Percentiles rank a stretch among this genome's conserved stretches.
Evolutionary conservation across 2,888 invertebrate genomes (phyloP).

Genomic region (Chrysodeixis includens): DNA sequence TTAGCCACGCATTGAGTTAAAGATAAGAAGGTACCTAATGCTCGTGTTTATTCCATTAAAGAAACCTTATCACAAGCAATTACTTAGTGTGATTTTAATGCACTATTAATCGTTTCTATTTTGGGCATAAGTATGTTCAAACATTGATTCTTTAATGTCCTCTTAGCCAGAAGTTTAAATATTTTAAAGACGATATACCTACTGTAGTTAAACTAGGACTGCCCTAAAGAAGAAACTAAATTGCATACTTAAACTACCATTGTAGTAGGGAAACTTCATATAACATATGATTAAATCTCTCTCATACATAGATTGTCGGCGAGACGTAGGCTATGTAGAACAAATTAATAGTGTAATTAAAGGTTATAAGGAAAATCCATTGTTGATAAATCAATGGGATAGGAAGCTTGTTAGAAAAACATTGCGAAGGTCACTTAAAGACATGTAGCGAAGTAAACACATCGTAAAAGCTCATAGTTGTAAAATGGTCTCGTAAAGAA

Average conservation of each 20-base stretch:
- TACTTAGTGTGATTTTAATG: no score
- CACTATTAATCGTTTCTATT: no score
- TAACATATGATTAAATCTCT: neutral
- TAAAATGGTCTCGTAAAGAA: neutral
- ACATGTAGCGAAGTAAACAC: constrained; percentile 21
- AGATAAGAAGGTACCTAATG: neutral
- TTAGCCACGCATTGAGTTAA: neutral
- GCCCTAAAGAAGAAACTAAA: no score
- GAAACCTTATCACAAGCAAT: neutral
- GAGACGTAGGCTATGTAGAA: constrained; percentile 8
- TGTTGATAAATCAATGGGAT: constrained; percentile 37
- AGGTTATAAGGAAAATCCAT: constrained; percentile 45
- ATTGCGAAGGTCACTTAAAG: constrained; percentile 24
- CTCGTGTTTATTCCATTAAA: neutral
- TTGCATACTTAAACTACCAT: no score
- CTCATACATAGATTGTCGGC: neutral
- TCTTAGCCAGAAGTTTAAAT: no score
- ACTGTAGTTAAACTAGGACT: no score
- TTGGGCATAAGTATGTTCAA: no score
- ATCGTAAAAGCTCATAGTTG: neutral
- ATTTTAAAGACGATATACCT: no score
- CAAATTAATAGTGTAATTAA: constrained; percentile 26
- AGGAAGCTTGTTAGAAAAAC: constrained; percentile 35
- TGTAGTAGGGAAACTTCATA: neutral
- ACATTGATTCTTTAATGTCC: no score